Conservation (phyloP, 2,888 invertebrate species). For the Osmoderma eremita region DNA sequence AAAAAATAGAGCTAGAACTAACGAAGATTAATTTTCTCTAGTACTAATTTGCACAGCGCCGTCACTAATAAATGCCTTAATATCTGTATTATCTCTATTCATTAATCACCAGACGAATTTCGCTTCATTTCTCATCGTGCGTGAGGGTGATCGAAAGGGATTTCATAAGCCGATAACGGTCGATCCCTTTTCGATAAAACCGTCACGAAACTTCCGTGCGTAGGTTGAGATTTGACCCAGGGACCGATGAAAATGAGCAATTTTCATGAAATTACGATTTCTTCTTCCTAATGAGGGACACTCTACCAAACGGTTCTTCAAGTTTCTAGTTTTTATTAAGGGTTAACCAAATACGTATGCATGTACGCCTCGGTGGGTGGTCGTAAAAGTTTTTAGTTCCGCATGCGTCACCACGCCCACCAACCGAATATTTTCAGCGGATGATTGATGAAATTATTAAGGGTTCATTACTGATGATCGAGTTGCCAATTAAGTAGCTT, state of each 20-base stretch:
- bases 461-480: constrained; percentile 41
- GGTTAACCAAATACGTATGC: too few relatives aligned
- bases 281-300: constrained; percentile 30
- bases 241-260: constrained; percentile 32
- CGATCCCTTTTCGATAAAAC: constrained; percentile 16
- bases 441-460: constrained; percentile 57
- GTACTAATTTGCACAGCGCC: constrained; percentile 34
- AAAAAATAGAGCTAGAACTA: constrained; percentile 39
- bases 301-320: constrained; percentile 8
- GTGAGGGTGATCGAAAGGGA: neutral
- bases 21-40: constrained; percentile 46
- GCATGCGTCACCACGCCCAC: constrained; percentile 56
- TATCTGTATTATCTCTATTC: constrained; percentile 34
- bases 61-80: constrained; percentile 40
- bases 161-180: constrained; percentile 18
- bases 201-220: constrained; percentile 17
- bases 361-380: constrained; percentile 54
- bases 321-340: too few relatives aligned
- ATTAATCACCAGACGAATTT: constrained; percentile 20
- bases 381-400: constrained; percentile 55
- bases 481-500: constrained; percentile 40
- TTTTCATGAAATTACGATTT: constrained; percentile 34
- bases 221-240: constrained; percentile 19
- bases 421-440: constrained; percentile 51
- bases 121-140: constrained; percentile 12